Evolutionary conservation across 2,113 vertebrate genomes (phyloP).

Genomic region (Hystrix brachyura): DNA sequence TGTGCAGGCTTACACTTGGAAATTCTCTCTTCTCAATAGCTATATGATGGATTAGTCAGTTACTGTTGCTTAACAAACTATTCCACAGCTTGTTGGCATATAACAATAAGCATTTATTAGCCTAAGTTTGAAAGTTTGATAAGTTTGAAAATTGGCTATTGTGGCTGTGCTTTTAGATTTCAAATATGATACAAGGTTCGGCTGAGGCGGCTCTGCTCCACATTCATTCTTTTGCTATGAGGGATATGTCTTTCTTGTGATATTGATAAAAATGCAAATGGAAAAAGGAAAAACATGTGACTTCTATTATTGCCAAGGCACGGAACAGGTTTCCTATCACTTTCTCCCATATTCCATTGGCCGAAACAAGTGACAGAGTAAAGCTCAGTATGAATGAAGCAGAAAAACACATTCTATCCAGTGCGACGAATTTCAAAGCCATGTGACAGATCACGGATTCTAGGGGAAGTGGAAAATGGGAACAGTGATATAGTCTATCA

Average conservation of each 20-base stretch:
- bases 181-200: not conserved
- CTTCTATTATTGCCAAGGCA: not conserved
- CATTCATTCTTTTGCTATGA: constrained; percentile 15
- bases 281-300: not conserved
- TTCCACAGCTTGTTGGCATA: not conserved
- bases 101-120: not conserved
- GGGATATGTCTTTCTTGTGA: not conserved
- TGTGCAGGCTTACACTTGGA: not conserved
- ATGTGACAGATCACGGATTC: not conserved
- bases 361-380: not conserved
- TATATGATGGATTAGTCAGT: not conserved
- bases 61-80: constrained; percentile 4
- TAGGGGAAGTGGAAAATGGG: constrained; percentile 11
- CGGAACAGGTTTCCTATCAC: not conserved
- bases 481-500: not conserved
- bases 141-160: not conserved
- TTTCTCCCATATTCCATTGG: constrained; percentile 23
- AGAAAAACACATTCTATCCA: not conserved
- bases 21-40: constrained; percentile 14
- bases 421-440: not conserved
- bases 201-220: not conserved
- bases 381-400: constrained; percentile 13
- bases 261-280: not conserved
- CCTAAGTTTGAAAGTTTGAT: not conserved
- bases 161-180: constrained; percentile 9